Evolutionary conservation across 2,113 vertebrate species (phyloP), one percentile per base, ranked within the genome.

Genomic region (Malaclemys terrapin): DNA sequence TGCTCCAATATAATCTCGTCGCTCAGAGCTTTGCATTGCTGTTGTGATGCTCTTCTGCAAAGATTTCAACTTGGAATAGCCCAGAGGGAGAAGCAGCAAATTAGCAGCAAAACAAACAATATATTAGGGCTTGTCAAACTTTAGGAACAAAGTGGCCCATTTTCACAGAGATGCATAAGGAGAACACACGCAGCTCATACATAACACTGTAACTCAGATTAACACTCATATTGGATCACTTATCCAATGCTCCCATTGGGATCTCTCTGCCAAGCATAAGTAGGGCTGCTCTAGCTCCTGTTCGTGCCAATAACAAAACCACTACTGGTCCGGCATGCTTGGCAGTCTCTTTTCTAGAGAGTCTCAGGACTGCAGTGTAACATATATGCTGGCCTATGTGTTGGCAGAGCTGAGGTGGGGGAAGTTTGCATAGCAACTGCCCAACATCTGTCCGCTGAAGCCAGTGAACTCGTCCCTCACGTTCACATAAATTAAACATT

Each of bases 41-140:
- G 7, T 92, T 82, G 59, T 90, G 56, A 47, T 62, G 27, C 87
- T 90, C 42, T 91, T 89, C 87, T 88, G 35, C 69, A 90, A 92
- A 91, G 87, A 24, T 82, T 16, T 82, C 24, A 59, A 9, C 79
- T 11, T 80, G 14, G 82, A 84, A 59, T 94, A 82, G 24, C 84
- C 24, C 5, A 13, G 38, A 95, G 94, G 83, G 56, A 93, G 89
- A 84, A 93, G 35, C 0, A 0, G 45, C 75, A 94, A 89, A 93
- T 95, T 92, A 94, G 38, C 35, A 88, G 24, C 45, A 80, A 86
- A 97, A 50, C 22, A 81, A 80, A 75, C 86, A 93, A 56, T 62
- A 53, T 84, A 59, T 79, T 76, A 96, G 50, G 85, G 42, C 56
- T 86, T 82, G 59, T 85, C 84, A 94, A 82, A 91, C 22, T 89